These are phyloP conservation scores for Tragelaphus scriptus DNA, from an alignment of 2,113 vertebrate species.

Conservation along the genomic window DNA sequence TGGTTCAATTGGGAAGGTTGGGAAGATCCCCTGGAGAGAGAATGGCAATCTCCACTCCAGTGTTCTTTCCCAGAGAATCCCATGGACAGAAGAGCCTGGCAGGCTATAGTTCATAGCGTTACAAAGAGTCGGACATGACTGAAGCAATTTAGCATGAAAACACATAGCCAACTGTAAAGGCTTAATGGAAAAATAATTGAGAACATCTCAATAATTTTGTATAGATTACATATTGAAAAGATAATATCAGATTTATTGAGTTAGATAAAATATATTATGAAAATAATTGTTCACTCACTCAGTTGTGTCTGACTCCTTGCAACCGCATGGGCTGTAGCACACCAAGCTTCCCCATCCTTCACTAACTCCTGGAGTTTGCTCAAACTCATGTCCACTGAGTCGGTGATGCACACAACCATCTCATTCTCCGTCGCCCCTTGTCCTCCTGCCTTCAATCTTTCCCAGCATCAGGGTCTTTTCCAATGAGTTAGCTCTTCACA, in stretches of 20 bases:
- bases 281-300: not conserved
- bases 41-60: not conserved
- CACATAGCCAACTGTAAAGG: not conserved
- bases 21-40: not conserved
- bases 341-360: not conserved
- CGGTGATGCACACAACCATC: not conserved
- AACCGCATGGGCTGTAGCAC: not conserved
- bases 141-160: not conserved
- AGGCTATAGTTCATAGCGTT: not conserved
- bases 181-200: not conserved
- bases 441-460: not conserved
- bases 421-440: not conserved
- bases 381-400: not conserved
- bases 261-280: not conserved
- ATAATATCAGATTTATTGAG: not conserved
- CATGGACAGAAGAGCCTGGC: not conserved
- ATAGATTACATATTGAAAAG: not conserved
- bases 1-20: fast-evolving
- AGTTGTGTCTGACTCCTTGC: not conserved
- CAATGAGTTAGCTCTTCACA: not conserved
- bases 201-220: not conserved
- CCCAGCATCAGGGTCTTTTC: not conserved
- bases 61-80: not conserved
- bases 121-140: not conserved
- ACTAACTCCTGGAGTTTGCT: not conserved